A percentile compares a stretch with the other conserved stretches of the same genome.
phyloP scores from a whole-genome alignment of 2,797 vertebrate species.

The Pteropus rufus region DNA sequence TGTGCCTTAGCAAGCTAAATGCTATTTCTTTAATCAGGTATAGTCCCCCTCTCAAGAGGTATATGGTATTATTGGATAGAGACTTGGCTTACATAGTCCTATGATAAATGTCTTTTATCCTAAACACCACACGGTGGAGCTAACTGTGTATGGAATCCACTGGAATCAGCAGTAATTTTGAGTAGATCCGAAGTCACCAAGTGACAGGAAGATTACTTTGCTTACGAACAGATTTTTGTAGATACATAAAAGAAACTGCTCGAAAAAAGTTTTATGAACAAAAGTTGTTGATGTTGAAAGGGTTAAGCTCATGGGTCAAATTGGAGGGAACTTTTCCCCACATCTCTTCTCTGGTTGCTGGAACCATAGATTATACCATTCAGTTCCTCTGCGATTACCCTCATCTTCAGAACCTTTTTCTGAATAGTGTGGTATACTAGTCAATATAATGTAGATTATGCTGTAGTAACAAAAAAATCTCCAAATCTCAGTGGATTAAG shows the following conservation, averaged over 20 bases:
- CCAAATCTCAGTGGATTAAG: background rate
- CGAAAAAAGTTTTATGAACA: background rate
- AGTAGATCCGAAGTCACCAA: background rate
- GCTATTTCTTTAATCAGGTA: background rate
- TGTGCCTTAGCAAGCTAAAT: background rate
- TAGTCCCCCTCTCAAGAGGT: background rate
- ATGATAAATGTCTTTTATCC: background rate
- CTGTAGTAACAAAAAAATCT: background rate
- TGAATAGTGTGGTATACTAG: background rate
- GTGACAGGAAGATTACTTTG: background rate
- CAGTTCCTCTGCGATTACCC: background rate
- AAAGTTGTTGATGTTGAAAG: background rate
- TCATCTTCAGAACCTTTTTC: background rate
- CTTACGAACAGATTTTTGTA: background rate
- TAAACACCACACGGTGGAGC: conserved; percentile 64
- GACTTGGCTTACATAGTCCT: background rate
- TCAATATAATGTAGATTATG: background rate
- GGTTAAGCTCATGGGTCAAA: background rate
- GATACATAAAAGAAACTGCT: background rate
- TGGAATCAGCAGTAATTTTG: background rate
- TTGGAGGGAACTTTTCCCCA: background rate
- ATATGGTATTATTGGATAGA: background rate
- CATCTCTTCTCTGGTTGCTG: background rate
- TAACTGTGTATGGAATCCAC: background rate
- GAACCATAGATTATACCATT: background rate